phyloP scores from a whole-genome alignment of 2,797 vertebrate genomes.

The Pelochelys cantorii region DNA sequence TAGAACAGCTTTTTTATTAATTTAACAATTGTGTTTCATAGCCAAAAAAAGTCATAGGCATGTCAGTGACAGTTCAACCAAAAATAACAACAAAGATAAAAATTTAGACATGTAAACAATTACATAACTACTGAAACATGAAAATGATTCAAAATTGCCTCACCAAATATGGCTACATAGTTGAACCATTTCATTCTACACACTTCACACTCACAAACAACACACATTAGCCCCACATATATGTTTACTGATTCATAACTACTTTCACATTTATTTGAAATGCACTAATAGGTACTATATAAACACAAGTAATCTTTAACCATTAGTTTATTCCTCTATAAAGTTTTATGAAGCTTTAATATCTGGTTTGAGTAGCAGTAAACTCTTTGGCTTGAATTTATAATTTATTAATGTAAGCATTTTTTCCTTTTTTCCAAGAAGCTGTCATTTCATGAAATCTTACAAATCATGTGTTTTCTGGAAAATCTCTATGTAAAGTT shows the following conservation, averaged over 20 bases:
- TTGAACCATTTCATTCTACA: background rate
- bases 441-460: background rate
- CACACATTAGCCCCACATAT: background rate
- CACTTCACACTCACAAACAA: accelerated
- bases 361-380: background rate
- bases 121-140: background rate
- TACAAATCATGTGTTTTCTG: background rate
- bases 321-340: background rate
- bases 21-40: background rate
- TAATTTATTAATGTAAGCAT: background rate
- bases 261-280: background rate
- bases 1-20: background rate
- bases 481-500: background rate
- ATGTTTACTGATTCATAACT: background rate
- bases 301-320: background rate
- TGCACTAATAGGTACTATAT: background rate
- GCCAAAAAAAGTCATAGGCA: background rate
- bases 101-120: background rate
- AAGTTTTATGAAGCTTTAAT: background rate
- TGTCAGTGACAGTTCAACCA: background rate
- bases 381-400: background rate
- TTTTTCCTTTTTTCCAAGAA: background rate
- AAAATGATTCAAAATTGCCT: background rate
- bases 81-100: conserved; percentile 3
- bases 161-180: accelerated